Evolutionary conservation across 2,113 vertebrate species (phyloP), one percentile per base, ranked within the genome.

Genomic region (Etheostoma cragini): DNA sequence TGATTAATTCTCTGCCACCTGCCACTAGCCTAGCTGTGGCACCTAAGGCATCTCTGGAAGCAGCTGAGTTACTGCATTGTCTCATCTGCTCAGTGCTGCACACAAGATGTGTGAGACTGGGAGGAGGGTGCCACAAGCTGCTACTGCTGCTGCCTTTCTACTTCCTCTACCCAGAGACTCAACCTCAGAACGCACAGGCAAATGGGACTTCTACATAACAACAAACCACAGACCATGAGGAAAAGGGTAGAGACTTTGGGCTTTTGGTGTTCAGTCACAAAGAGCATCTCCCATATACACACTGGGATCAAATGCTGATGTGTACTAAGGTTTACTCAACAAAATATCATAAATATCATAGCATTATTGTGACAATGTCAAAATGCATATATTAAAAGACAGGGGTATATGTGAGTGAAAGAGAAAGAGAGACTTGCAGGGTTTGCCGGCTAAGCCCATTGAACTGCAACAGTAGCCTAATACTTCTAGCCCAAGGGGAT

Each of bases 1-100:
- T 87, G 81, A 83, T 88, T 77, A 76, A 90, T 78, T 79, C 79
- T 62, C 26, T 47, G 76, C 79, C 83, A 92, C 87, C 87, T 87
- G 88, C 82, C 60, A 70, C 67, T 35, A 47, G 81, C 74, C 42
- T 80, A 21, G 78, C 60, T 53, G 66, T 64, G 81, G 77, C 87
- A 84, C 84, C 89, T 79, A 72, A 86, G 88, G 88, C 84, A 58
- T 80, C 68, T 77, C 68, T 75, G 58, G 45, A 64, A 75, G 78
- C 75, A 69, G 69, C 78, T 68, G 76, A 88, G 82, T 83, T 75
- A 82, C 85, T 80, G 76, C 66, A 72, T 75, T 84, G 81, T 92
- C 87, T 88, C 88, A 76, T 88, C 76, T 76, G 74, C 81, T 78
- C 77, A 72, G 76, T 6, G 0, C 74, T 56, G 73, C 63, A 78